These are phyloP conservation scores for Enteromius mattozi DNA, from an alignment of 2,797 vertebrate species.

Conservation along the genomic window DNA sequence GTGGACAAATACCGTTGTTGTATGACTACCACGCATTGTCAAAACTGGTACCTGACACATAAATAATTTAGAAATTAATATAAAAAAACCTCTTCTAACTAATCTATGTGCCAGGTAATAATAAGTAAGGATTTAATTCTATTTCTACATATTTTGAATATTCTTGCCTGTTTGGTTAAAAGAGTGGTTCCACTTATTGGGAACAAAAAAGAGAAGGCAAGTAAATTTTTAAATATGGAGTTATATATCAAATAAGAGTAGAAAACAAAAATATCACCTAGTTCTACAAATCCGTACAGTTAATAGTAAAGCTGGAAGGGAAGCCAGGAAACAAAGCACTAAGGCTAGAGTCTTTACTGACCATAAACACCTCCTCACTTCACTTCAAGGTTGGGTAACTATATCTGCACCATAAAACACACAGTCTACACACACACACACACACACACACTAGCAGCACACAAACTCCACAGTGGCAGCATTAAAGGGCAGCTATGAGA, in stretches of 20 bases:
- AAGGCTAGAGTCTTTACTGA: constrained; percentile 59
- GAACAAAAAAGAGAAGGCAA: not conserved
- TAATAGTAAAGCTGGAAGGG: constrained; percentile 40
- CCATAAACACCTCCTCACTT: constrained; percentile 45
- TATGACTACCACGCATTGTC: not conserved
- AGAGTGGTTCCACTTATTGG: not conserved
- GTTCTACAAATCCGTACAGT: constrained; percentile 1
- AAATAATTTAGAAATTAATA: no score
- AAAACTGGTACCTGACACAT: no score
- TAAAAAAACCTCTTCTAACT: no score
- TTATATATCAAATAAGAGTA: not conserved
- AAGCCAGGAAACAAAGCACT: constrained; percentile 55
- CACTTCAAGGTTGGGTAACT: constrained; percentile 45
- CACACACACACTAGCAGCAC: constrained; percentile 25
- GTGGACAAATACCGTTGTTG: not conserved
- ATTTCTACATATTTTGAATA: not conserved
- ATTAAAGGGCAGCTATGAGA: constrained; percentile 57
- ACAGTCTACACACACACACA: constrained; percentile 16
- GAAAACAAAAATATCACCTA: not conserved
- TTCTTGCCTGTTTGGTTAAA: not conserved
- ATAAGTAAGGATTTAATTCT: no score
- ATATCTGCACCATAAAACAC: constrained; percentile 44
- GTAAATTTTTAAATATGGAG: not conserved
- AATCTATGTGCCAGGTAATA: no score
- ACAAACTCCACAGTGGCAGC: constrained; percentile 27